Conservation (phyloP, 2,888 invertebrate species). For the Scrobipalpa costella region DNA sequence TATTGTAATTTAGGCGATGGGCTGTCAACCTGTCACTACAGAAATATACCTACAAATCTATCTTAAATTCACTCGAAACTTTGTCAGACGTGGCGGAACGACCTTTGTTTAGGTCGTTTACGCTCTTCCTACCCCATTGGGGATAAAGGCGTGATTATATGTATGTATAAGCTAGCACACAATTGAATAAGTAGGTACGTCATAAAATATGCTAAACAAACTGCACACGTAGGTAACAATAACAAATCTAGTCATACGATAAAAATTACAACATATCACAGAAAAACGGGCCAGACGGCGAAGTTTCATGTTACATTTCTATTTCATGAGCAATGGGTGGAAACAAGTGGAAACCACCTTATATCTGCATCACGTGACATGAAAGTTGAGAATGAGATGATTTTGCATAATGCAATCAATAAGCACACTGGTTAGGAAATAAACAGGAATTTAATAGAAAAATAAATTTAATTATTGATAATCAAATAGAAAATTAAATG, state of each 20-base stretch:
- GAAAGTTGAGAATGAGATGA: neutral
- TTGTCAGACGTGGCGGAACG: too few species aligned
- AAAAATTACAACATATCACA: slow-evolving; percentile 14
- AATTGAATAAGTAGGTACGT: neutral
- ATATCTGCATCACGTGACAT: neutral
- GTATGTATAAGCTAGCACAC: too few species aligned
- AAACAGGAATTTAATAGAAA: neutral
- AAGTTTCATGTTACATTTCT: slow-evolving; percentile 9
- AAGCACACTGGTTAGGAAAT: too few species aligned
- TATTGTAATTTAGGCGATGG: too few species aligned
- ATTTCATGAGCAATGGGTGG: neutral
- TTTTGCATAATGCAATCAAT: neutral
- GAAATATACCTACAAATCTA: too few species aligned
- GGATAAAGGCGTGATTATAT: too few species aligned
- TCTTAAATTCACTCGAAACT: too few species aligned
- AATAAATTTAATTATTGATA: neutral
- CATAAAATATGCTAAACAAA: neutral
- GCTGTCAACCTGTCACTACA: too few species aligned
- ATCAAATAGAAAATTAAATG: too few species aligned
- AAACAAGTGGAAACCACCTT: neutral
- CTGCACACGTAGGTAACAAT: neutral
- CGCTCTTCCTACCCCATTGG: too few species aligned
- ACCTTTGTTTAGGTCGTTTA: too few species aligned
- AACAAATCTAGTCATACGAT: neutral
- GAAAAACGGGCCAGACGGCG: neutral